A percentile compares a stretch with the other conserved stretches of the same genome.
Conservation (phyloP, 2,888 invertebrate genomes). For the Coelopa pilipes region DNA sequence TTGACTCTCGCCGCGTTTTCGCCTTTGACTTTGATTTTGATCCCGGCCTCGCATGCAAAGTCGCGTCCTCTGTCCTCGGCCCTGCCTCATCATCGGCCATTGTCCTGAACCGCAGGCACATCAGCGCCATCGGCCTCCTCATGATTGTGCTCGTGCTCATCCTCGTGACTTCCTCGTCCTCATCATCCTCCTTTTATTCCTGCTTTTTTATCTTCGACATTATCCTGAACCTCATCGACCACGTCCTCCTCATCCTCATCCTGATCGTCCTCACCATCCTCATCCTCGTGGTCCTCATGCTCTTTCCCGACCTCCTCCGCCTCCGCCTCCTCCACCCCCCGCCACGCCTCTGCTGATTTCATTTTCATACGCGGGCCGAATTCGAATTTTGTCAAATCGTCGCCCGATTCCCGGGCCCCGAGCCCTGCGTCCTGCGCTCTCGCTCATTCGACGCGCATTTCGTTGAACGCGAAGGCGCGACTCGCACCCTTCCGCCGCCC, state of each 20-base stretch:
- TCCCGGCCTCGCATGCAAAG: no score
- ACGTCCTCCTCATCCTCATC: background rate
- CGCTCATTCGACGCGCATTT: conserved; percentile 61
- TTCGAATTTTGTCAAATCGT: conserved; percentile 66
- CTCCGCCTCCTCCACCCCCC: background rate
- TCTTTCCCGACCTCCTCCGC: background rate
- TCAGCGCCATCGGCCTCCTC: background rate
- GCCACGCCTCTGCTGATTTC: conserved; percentile 23
- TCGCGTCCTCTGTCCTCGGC: no score
- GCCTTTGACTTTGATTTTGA: no score
- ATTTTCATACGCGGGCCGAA: conserved; percentile 63
- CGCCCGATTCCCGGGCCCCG: conserved; percentile 59
- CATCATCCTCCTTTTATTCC: background rate
- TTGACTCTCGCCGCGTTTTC: no score
- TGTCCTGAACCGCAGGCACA: background rate
- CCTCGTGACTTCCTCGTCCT: background rate
- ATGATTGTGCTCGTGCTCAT: background rate
- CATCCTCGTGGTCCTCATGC: background rate
- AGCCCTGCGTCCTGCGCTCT: conserved; percentile 51
- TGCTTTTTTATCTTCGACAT: no score
- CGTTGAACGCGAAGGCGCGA: conserved; percentile 36
- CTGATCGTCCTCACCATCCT: no score
- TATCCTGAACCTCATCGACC: background rate
- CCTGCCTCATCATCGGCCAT: background rate
- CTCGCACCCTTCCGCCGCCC: background rate